Percentiles rank a stretch among this genome's conserved stretches.
Conservation (phyloP, 2,797 vertebrate species). For the Tragopan temminckii region DNA sequence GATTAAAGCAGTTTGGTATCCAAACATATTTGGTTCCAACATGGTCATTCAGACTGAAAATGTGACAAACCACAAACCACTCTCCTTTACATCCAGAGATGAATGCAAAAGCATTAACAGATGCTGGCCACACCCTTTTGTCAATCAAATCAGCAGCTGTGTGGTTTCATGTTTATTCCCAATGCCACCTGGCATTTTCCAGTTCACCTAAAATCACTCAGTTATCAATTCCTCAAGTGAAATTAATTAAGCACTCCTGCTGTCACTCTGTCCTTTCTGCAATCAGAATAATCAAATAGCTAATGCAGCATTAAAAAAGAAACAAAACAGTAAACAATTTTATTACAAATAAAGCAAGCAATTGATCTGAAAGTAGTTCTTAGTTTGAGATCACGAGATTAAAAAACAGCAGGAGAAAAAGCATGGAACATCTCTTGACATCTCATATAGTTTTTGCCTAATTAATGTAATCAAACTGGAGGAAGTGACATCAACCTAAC, state of each 20-base stretch:
- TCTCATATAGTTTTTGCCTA: constrained; percentile 62
- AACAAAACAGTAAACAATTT: not conserved
- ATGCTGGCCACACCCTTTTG: not conserved
- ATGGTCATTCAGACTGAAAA: not conserved
- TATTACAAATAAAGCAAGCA: constrained; percentile 11
- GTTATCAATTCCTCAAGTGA: constrained; percentile 55
- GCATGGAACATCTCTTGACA: constrained; percentile 19
- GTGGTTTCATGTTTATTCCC: constrained; percentile 54
- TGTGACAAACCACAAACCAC: not conserved
- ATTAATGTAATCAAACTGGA: constrained; percentile 88
- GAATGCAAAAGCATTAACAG: constrained; percentile 12
- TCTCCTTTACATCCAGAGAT: not conserved
- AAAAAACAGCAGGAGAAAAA: not conserved
- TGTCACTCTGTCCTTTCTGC: constrained; percentile 58
- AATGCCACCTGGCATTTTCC: constrained; percentile 57
- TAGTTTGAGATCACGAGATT: not conserved
- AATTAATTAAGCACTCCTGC: constrained; percentile 70
- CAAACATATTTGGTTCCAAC: not conserved
- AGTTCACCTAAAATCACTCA: constrained; percentile 64
- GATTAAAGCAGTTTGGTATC: fast-evolving
- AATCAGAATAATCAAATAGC: constrained; percentile 63
- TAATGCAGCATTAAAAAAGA: not conserved
- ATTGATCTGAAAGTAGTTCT: constrained; percentile 1
- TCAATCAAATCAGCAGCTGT: constrained; percentile 53
- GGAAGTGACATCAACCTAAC: constrained; percentile 83